Evolutionary conservation across 1,140 invertebrate species (phyloP).

Genomic region (Callitettix versicolor): DNA sequence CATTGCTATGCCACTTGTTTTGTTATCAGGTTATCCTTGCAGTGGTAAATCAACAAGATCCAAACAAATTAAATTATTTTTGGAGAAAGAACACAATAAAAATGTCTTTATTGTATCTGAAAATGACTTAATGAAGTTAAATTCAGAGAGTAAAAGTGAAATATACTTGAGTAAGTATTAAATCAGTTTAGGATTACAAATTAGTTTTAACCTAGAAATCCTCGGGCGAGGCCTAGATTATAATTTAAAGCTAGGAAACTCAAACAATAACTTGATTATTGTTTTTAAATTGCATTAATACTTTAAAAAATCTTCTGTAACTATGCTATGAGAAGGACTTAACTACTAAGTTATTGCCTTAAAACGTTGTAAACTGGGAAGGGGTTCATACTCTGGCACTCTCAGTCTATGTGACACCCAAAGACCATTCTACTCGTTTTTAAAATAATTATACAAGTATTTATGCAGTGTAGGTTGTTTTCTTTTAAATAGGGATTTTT

Average conservation of each 20-base stretch:
- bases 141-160: conserved; percentile 8
- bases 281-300: not conserved
- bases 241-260: not conserved
- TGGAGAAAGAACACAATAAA: conserved; percentile 6
- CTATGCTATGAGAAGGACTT: too few species aligned
- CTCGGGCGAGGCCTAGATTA: not conserved
- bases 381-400: too few species aligned
- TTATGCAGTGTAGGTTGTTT: too few species aligned
- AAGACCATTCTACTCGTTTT: too few species aligned
- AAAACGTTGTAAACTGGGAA: too few species aligned
- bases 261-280: not conserved
- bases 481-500: too few species aligned
- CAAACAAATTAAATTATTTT: conserved; percentile 12
- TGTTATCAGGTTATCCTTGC: conserved; percentile 18
- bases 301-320: not conserved
- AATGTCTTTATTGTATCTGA: conserved; percentile 16
- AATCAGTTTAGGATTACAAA: not conserved
- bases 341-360: too few species aligned
- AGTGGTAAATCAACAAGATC: conserved; percentile 18
- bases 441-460: too few species aligned
- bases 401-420: too few species aligned
- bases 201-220: not conserved
- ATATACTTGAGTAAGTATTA: conserved; percentile 11
- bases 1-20: conserved; percentile 22
- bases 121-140: conserved; percentile 17